Conservation (phyloP, 1,140 invertebrate genomes). For the Palaemon carinicauda region DNA sequence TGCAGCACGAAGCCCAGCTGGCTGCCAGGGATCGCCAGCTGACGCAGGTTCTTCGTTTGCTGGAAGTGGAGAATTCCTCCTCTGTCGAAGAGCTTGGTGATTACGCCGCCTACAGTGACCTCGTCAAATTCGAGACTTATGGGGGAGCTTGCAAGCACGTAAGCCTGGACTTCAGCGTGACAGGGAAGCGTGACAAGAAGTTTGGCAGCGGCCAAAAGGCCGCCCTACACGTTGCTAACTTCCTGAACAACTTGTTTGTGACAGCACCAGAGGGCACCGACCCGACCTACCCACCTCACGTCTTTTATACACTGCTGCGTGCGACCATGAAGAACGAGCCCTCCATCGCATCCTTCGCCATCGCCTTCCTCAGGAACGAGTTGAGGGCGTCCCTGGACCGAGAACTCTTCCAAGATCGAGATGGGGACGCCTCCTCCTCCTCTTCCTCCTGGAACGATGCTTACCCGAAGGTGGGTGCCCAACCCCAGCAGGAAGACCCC, state of each 20-base stretch:
- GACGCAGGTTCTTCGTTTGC: conserved; percentile 12
- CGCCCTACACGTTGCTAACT: conserved; percentile 18
- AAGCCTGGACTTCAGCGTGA: conserved; percentile 7
- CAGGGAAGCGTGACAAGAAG: neutral
- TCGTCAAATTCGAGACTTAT: neutral
- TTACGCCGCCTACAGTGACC: neutral
- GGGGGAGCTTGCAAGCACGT: neutral
- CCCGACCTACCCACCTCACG: conserved; percentile 17
- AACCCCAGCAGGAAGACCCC: neutral
- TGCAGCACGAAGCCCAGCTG: conserved; percentile 44
- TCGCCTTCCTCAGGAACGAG: conserved; percentile 30
- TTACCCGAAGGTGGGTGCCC: neutral
- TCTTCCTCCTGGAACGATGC: too few relatives aligned
- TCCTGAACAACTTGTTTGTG: conserved; percentile 39
- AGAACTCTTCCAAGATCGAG: neutral
- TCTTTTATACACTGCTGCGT: conserved; percentile 31
- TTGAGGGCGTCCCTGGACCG: neutral
- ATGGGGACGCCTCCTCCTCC: neutral
- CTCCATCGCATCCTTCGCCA: neutral
- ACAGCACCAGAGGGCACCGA: conserved; percentile 2
- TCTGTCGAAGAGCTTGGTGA: neutral
- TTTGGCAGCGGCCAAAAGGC: neutral
- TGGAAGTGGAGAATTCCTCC: conserved; percentile 13
- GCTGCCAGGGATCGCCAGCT: conserved; percentile 42
- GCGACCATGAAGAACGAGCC: conserved; percentile 22